Percentiles rank a stretch among this genome's conserved stretches.
Conservation (phyloP, 2,888 invertebrate species). For the Julus scanicus region DNA sequence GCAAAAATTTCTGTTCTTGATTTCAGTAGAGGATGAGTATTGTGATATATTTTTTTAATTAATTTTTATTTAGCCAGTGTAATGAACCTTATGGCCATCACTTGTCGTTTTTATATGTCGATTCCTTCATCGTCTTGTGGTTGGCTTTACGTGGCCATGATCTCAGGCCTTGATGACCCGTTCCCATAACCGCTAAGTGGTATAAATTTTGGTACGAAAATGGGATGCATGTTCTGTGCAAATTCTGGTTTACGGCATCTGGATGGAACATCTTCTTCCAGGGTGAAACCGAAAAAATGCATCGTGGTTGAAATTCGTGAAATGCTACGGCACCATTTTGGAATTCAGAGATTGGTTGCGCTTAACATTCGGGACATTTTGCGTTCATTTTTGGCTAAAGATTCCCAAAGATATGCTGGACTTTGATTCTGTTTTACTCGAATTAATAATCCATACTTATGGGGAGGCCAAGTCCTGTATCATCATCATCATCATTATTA, state of each 20-base stretch:
- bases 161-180: neutral
- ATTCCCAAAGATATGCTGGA: neutral
- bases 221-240: neutral
- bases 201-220: neutral
- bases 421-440: neutral
- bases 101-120: neutral
- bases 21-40: slow-evolving; percentile 9
- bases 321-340: neutral
- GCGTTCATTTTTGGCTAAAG: neutral
- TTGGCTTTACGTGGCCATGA: neutral
- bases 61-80: neutral
- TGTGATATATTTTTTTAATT: slow-evolving; percentile 14
- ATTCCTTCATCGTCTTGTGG: neutral
- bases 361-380: neutral
- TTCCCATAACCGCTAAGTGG: neutral
- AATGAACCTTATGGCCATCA: neutral
- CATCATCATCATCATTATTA: neutral
- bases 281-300: neutral
- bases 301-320: neutral
- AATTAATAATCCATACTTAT: neutral
- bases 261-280: neutral
- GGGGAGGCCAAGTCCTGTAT: neutral
- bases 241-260: neutral
- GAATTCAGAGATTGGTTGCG: neutral
- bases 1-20: neutral